phyloP scores from a whole-genome alignment of 2,113 vertebrate species.

The Chaetodon auriga region DNA sequence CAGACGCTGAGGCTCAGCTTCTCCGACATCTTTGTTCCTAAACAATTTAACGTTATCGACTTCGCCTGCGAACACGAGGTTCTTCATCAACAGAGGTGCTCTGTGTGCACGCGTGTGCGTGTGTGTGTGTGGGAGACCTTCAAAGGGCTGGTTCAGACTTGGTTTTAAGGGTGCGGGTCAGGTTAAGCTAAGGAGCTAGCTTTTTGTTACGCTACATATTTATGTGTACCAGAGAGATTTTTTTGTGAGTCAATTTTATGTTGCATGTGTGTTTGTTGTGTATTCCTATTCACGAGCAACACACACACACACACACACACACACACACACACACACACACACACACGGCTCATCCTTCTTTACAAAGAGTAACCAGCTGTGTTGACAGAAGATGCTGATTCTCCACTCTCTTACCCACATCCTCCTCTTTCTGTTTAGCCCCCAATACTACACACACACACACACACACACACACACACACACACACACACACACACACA shows the following conservation, averaged over 20 bases:
- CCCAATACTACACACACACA: background rate
- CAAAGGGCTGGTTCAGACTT: no score
- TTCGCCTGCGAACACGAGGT: background rate
- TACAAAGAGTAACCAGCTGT: slow-evolving; percentile 77
- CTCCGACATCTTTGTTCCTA: no score
- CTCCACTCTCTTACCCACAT: slow-evolving; percentile 23
- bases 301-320: no score
- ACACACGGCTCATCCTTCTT: slow-evolving; percentile 18
- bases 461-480: slow-evolving; percentile 22
- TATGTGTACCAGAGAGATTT: background rate
- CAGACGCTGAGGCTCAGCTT: no score
- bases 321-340: background rate
- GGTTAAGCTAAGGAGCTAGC: no score
- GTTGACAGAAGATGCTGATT: slow-evolving; percentile 74
- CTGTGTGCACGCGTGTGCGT: background rate
- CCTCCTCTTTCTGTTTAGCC: slow-evolving; percentile 25
- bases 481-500: slow-evolving; percentile 31
- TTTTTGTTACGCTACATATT: background rate
- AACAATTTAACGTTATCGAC: no score
- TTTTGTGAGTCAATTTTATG: background rate
- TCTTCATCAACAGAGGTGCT: background rate
- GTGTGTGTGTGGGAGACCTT: no score
- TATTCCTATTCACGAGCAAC: background rate
- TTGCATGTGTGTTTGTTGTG: background rate
- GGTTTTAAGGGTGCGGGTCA: no score